Base-by-base conservation (phyloP, 2,797 vertebrate genomes). In the Anguilla marmorata region DNA sequence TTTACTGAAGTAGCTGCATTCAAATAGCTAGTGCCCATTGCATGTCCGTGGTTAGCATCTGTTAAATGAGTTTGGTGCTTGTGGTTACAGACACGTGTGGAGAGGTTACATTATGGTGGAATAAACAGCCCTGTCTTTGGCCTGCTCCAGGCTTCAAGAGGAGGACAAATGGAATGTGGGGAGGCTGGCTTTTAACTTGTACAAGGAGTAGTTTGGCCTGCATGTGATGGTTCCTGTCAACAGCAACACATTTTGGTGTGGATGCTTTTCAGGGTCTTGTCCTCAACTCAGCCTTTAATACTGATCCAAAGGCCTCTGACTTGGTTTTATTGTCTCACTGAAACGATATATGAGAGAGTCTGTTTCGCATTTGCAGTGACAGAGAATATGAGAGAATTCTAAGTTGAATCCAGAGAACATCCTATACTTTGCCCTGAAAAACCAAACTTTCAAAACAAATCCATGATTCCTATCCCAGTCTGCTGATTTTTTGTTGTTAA, bases 71-170 rank as follows among this genome's bases (percentile, higher is more conserved):
- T 87, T 72, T 58, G 50, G 41, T 66, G 87, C 76, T 84, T 48
- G 87, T 50, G 74, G 86, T 48, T 14, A 1, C 45, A 82, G 52
- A 48, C 54, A 48, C 12, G 80, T 84, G 80, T 19, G 58, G 41
- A 52, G 80, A 54, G 41, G 80, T 30, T 79, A 84, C 63, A 87
- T 87, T 84, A 84, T 58, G 66, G 87, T 69, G 45, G 80, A 41
- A 72, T 19, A 66, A 69, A 27, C 30, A 84, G 58, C 24, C 41
- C 63, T 37, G 45, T 33, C 33, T 79, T 41, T 83, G 41, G 76
- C 66, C 74, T 63, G n/a, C 21, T 7, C 33, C 86, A 50, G n/a
- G 69, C 12, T 79, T 45, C 8, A 5, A 6, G 19, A 82, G 74
- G 30, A 33, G 86, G 50, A 41, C 37, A 79, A 45, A 79, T 16